A percentile compares a stretch with the other conserved stretches of the same genome.
These are phyloP conservation scores for Yponomeuta evonymella DNA, from an alignment of 2,888 invertebrate genomes.

Conservation along the genomic window DNA sequence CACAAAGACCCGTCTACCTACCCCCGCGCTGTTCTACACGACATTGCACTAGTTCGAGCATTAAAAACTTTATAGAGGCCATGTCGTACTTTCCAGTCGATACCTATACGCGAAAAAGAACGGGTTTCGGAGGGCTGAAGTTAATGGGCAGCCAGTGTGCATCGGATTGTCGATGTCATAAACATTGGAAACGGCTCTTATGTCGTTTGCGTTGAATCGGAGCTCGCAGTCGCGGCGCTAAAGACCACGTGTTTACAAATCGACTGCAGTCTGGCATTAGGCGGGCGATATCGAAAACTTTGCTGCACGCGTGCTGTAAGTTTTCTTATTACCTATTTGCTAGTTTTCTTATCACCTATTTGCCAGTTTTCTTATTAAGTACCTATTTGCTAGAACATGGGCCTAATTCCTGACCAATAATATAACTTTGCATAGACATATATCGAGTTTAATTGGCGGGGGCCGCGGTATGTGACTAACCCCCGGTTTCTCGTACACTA, in stretches of 20 bases:
- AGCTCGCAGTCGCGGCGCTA: conserved; percentile 41
- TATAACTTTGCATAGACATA: no score
- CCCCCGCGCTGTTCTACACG: neutral
- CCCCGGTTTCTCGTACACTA: no score
- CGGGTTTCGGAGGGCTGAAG: neutral
- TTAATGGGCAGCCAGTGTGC: conserved; percentile 43
- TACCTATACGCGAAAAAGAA: neutral
- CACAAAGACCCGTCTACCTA: conserved; percentile 25
- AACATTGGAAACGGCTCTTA: conserved; percentile 70
- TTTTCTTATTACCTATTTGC: neutral
- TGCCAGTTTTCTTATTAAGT: no score
- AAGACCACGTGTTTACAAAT: conserved; percentile 66
- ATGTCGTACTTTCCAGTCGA: neutral
- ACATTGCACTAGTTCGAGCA: conserved; percentile 17
- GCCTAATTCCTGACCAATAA: no score
- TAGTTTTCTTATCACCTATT: no score
- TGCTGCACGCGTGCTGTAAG: conserved; percentile 34
- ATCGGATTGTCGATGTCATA: conserved; percentile 52
- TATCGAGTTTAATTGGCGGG: no score
- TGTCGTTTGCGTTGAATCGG: conserved; percentile 50
- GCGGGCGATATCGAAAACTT: conserved; percentile 33
- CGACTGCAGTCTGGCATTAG: conserved; percentile 47
- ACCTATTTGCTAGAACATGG: neutral
- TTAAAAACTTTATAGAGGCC: conserved; percentile 29
- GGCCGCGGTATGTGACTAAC: no score